phyloP scores from a whole-genome alignment of 2,113 vertebrate species.

The Epinephelus fuscoguttatus region DNA sequence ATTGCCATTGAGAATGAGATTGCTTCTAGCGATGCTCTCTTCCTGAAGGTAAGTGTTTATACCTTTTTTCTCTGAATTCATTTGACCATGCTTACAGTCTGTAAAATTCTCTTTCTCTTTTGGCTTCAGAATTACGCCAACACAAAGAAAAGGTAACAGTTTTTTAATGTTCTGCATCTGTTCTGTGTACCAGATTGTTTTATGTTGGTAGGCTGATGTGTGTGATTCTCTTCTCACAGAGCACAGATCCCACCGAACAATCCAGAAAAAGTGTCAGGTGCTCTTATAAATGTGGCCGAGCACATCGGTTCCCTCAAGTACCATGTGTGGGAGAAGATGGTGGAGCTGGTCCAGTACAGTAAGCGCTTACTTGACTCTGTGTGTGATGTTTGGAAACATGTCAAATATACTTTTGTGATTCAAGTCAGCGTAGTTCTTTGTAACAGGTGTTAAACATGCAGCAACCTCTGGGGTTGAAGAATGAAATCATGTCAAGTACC shows the following conservation, averaged over 20 bases:
- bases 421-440: neutral
- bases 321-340: slow-evolving; percentile 86
- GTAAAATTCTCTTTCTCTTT: neutral
- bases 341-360: slow-evolving; percentile 83
- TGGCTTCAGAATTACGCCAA: slow-evolving; percentile 81
- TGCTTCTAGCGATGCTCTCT: slow-evolving; percentile 65
- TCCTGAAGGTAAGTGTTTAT: slow-evolving; percentile 76
- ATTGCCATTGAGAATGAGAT: slow-evolving; percentile 84
- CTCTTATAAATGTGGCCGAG: slow-evolving; percentile 82
- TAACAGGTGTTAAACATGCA: neutral
- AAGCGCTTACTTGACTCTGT: slow-evolving; percentile 46
- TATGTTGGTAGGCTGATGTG: neutral
- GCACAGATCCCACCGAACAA: slow-evolving; percentile 72
- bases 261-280: slow-evolving; percentile 73
- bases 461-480: too few relatives aligned
- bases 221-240: slow-evolving; percentile 62
- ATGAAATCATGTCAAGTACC: too few relatives aligned
- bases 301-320: slow-evolving; percentile 84
- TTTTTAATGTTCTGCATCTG: neutral
- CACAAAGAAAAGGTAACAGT: slow-evolving; percentile 80
- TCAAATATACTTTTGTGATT: neutral
- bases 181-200: neutral
- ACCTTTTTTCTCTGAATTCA: neutral
- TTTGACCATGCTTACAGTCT: neutral
- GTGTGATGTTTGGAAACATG: neutral